Evolutionary conservation across 2,113 vertebrate species (phyloP), one percentile per base, ranked within the genome.

Genomic region (Lophura nycthemera): DNA sequence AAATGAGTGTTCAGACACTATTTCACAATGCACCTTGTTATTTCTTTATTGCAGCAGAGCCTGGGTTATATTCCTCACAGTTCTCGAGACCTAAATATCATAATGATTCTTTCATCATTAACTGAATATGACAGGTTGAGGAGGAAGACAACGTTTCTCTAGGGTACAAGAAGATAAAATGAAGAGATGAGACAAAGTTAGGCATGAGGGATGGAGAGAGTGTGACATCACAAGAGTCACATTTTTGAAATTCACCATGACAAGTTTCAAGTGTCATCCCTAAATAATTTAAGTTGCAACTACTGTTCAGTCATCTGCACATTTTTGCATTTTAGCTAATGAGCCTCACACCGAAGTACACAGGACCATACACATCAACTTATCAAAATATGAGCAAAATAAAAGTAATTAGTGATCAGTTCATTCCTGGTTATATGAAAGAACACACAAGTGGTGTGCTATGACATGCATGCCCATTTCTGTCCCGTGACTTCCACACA

Each of bases 151-250:
- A 77, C 88, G 48, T 73, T 76, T 29, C 81, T 90, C 2, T 27
- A 59, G 89, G 87, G 43, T 79, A 56, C 86, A 77, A 56, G 59
- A 87, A 71, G 36, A 83, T 56, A n/a, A 7, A 76, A 80, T 78
- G 50, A 76, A 17, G 48, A 67, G n/a, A 83, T 71, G n/a, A 56
- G 81, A 89, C 76, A 73, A 85, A 83, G n/a, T 79, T 76, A 95
- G 57, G 70, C 43, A 64, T 40, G 16, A 25, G 84, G 74, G 82
- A 86, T 86, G 79, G 42, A 52, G 8, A 52, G 8, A 54, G 19
- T 88, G 64, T 71, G 86, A 73, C 10, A 89, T 60, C 13, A 76
- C 65, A 76, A 29, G 16, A 56, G 64, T 50, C 1, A 4, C 13
- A 56, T 57, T 74, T 86, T n/a, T 72, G 3, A 50, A 86, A 92